Evolutionary conservation across 2,113 vertebrate species (phyloP).

Genomic region (Platycercus adscitus): DNA sequence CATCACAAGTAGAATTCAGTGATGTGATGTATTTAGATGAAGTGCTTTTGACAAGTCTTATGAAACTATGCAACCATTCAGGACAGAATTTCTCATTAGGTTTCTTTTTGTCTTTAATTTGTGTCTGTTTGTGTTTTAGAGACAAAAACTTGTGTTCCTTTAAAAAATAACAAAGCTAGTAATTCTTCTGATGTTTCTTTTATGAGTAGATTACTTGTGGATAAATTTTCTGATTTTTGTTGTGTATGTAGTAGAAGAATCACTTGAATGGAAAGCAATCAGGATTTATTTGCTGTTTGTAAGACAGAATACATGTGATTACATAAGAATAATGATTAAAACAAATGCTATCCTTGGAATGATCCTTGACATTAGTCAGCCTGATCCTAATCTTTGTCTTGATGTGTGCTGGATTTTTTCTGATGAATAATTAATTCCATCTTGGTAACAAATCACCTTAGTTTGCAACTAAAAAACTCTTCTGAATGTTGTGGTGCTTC

Average conservation of each 20-base stretch:
- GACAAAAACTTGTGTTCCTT: neutral
- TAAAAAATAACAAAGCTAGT: neutral
- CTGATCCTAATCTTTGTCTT: neutral
- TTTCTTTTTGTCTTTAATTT: neutral
- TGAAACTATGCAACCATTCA: neutral
- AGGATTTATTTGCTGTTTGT: neutral
- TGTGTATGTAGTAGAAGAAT: neutral
- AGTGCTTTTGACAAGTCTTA: neutral
- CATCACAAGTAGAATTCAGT: neutral
- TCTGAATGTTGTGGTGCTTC: neutral
- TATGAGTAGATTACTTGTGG: neutral
- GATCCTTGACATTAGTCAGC: neutral
- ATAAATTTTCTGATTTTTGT: neutral
- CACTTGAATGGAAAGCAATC: neutral
- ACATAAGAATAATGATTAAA: neutral
- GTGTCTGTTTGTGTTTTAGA: neutral
- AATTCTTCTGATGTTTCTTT: neutral
- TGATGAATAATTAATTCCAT: neutral
- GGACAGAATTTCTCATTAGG: neutral
- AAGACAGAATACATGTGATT: neutral
- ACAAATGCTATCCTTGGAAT: rapidly evolving
- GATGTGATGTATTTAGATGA: neutral
- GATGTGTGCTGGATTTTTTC: neutral
- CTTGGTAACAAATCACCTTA: neutral
- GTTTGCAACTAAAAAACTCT: neutral